These are phyloP conservation scores for Micropoecilia bifurca DNA, from an alignment of 2,797 vertebrate genomes.

Conservation along the genomic window DNA sequence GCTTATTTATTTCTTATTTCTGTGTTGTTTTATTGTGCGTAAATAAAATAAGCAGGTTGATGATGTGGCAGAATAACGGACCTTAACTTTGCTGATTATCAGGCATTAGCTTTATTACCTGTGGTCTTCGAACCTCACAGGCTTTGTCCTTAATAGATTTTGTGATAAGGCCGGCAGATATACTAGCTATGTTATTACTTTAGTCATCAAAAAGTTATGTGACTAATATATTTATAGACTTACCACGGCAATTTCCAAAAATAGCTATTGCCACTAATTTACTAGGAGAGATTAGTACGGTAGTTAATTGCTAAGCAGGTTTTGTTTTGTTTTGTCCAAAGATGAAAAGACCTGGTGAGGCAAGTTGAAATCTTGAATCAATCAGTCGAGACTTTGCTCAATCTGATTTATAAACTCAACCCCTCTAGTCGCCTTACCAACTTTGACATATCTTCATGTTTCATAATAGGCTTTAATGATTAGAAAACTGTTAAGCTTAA, in stretches of 20 bases:
- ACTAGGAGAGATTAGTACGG: background rate
- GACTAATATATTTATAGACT: background rate
- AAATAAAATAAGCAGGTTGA: background rate
- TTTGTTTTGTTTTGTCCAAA: background rate
- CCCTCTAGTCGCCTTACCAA: conserved; percentile 21
- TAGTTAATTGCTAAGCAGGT: background rate
- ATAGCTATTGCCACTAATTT: background rate
- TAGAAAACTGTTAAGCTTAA: conserved; percentile 54
- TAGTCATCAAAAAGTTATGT: conserved; percentile 2
- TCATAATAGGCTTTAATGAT: conserved; percentile 53
- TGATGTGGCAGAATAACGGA: conserved; percentile 52
- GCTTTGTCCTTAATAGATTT: conserved; percentile 48
- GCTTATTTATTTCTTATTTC: background rate
- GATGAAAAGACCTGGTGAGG: background rate
- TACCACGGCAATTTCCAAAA: conserved; percentile 4
- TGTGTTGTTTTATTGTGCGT: background rate
- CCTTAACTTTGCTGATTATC: conserved; percentile 65
- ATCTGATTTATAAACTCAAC: conserved; percentile 12
- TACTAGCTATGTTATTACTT: conserved; percentile 21
- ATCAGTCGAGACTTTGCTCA: background rate
- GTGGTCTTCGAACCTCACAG: conserved; percentile 61
- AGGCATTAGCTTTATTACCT: conserved; percentile 64
- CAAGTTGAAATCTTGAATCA: background rate
- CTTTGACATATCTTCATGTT: conserved; percentile 37
- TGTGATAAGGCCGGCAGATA: conserved; percentile 55